These are phyloP conservation scores for Muscidifurax raptorellus DNA, from an alignment of 1,140 invertebrate species.

Conservation along the genomic window DNA sequence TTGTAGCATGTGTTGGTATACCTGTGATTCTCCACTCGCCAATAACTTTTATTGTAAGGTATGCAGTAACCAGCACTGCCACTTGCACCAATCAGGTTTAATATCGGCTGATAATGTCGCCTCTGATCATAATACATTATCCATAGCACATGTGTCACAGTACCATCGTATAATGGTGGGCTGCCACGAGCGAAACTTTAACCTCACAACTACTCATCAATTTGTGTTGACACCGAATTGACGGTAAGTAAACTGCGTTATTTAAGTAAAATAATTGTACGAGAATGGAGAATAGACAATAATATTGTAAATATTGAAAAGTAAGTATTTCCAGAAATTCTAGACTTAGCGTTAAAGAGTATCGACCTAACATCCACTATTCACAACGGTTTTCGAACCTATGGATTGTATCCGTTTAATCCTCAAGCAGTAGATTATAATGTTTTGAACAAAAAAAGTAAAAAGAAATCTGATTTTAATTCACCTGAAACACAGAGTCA, in stretches of 20 bases:
- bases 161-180: too few relatives aligned
- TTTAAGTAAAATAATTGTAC: constrained; percentile 56
- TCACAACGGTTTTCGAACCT: constrained; percentile 23
- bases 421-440: constrained; percentile 40
- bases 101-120: too few relatives aligned
- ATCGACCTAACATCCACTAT: constrained; percentile 21
- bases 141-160: too few relatives aligned
- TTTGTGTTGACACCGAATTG: too few relatives aligned
- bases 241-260: not conserved
- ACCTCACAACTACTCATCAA: not conserved
- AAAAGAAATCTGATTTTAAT: not conserved
- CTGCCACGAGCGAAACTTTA: too few relatives aligned
- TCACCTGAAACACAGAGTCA: not conserved
- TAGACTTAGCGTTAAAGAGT: constrained; percentile 28
- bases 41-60: too few relatives aligned
- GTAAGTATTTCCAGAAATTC: constrained; percentile 29
- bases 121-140: too few relatives aligned
- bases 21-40: too few relatives aligned
- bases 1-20: too few relatives aligned
- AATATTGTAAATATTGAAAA: constrained; percentile 40
- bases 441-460: not conserved
- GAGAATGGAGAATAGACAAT: constrained; percentile 53
- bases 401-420: constrained; percentile 37
- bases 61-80: too few relatives aligned
- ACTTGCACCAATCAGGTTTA: too few relatives aligned